Evolutionary conservation across 1,140 invertebrate species (phyloP).

Genomic region (Diabrotica undecimpunctata): DNA sequence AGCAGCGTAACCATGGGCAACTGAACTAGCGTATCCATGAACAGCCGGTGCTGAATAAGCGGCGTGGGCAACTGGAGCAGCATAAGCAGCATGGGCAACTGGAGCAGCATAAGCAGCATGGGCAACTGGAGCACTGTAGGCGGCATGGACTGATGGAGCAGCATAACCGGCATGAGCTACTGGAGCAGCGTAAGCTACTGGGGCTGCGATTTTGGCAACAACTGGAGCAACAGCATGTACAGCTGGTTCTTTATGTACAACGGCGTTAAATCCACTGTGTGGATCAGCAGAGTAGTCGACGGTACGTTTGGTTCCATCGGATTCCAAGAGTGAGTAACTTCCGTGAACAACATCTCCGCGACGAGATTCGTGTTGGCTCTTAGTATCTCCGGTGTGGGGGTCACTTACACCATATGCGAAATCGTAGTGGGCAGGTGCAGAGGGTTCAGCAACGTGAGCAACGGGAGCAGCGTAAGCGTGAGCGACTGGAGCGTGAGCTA

Average conservation of each 20-base stretch:
- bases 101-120: constrained; percentile 12
- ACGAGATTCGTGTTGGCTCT: constrained; percentile 32
- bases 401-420: constrained; percentile 41
- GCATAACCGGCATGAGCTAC: neutral
- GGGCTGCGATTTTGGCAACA: constrained; percentile 10
- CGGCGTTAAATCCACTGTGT: constrained; percentile 51
- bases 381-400: constrained; percentile 50
- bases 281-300: constrained; percentile 62
- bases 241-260: constrained; percentile 35
- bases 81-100: constrained; percentile 29
- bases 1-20: neutral
- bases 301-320: constrained; percentile 58
- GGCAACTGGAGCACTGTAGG: constrained; percentile 5
- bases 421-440: constrained; percentile 28
- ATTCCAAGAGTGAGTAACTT: constrained; percentile 47
- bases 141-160: constrained; percentile 4
- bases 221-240: constrained; percentile 8
- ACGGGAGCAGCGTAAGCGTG: constrained; percentile 8
- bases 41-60: constrained; percentile 3
- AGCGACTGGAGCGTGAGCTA: neutral
- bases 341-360: constrained; percentile 31
- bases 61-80: constrained; percentile 3
- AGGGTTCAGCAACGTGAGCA: constrained; percentile 22
- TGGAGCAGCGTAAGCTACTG: constrained; percentile 16
- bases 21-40: constrained; percentile 5